phyloP scores from a whole-genome alignment of 2,888 invertebrate genomes.

The Rhagonycha fulva region DNA sequence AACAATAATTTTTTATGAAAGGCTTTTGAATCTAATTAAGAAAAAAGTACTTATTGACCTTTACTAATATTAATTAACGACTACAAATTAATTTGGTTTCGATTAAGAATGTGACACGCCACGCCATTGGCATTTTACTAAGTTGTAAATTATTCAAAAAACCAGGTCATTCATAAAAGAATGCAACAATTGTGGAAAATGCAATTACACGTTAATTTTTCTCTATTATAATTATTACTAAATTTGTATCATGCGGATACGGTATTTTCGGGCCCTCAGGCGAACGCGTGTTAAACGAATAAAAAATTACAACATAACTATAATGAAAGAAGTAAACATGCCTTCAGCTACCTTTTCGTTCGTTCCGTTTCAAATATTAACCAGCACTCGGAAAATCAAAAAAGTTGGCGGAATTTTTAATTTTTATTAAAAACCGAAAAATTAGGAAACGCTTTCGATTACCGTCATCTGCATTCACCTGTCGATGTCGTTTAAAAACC shows the following conservation, averaged over 20 bases:
- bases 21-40: background rate
- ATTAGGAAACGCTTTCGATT: background rate
- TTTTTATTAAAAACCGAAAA: background rate
- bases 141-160: background rate
- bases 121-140: background rate
- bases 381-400: background rate
- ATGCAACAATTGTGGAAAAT: background rate
- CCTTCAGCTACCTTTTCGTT: background rate
- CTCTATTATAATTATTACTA: conserved; percentile 1
- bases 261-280: background rate
- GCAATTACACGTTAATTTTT: background rate
- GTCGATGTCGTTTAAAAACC: background rate
- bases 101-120: background rate
- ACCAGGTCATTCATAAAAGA: background rate
- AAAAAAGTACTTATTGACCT: background rate
- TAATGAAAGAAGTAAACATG: background rate
- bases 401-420: background rate
- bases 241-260: conserved; percentile 8
- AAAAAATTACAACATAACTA: background rate
- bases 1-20: background rate
- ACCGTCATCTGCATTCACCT: background rate
- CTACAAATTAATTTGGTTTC: background rate
- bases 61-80: background rate
- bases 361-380: background rate
- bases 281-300: conserved; percentile 13